Evolutionary conservation across 2,113 vertebrate species (phyloP), one percentile per base, ranked within the genome.

Genomic region (Oncorhynchus gorbuscha): DNA sequence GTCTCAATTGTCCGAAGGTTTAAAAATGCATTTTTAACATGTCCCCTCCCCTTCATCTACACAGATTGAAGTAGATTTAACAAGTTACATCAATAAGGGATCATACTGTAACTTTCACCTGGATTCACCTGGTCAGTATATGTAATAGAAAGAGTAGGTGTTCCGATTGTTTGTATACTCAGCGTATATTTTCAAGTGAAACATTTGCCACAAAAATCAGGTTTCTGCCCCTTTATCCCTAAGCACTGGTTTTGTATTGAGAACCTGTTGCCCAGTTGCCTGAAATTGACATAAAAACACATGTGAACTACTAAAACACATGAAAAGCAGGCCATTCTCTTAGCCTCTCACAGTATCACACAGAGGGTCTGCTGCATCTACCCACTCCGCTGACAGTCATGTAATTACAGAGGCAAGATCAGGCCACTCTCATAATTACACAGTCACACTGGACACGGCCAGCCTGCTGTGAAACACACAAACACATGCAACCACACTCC

Each of bases 341-440:
- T 28, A 11, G 13, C 22, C 64, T 11, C 26, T 14, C 5, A 66
- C 64, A 11, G 64, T 1, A 67, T n/a, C 48, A 79, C 74, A 77
- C 5, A 32, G 61, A 66, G 75, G 66, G 86, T 81, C 22, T 0
- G 3, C 30, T 70, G 73, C 67, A 30, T 78, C 77, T 78, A 85
- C 78, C 75, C 76, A 76, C 75, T 74, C 32, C 62, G 45, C 71
- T 45, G 32, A 74, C 81, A 72, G 61, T 73, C 39, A 11, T 73
- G 62, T 78, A 81, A 83, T 82, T 85, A 80, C 67, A 67, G 20
- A 72, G 69, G 65, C 49, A 73, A 79, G 78, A 80, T 83, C 75
- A 75, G 39, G 79, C 72, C 75, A 77, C 75, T 72, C 39, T 20
- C 5, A 26, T 76, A 81, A 79, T 86, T 72, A 87, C 1, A 49